Evolutionary conservation across 2,797 vertebrate species (phyloP), one percentile per base, ranked within the genome.

Genomic region (Pseudotriccus pelzelni): DNA sequence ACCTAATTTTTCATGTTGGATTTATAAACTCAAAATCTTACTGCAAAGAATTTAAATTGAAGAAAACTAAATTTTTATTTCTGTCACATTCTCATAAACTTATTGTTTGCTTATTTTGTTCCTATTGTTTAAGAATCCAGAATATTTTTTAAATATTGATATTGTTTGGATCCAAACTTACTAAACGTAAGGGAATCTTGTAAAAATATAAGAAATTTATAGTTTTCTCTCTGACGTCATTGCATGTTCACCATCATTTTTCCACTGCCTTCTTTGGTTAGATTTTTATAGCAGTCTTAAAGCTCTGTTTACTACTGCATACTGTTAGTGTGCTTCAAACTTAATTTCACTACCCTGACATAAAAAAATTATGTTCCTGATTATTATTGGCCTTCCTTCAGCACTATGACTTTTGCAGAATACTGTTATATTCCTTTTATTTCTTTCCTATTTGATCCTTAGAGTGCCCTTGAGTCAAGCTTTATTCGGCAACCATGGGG

Each of bases 401-500:
- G 46, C 60, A 30, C 82, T 78, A 59, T 63, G 59, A 56, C n/a
- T 93, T 72, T 39, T 68, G 53, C 67, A 76, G 81, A 73, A 68
- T 49, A 43, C 8, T 55, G 41, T 44, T 86, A 18, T 30, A 49
- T 77, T 92, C 55, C 49, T 90, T 95, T 89, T 82, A 37, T 74
- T 95, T 87, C 39, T 89, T 88, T 73, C 74, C n/a, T 90, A 89
- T 92, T 92, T 92, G 74, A 95, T 93, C 86, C 56, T 74, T 92
- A 63, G 52, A 79, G 50, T 87, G 70, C 92, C 93, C 84, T 84
- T 90, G 84, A 92, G 88, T 94, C 94, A 96, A 62, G 90, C 90
- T 97, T 95, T 94, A 87, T 95, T 94, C 81, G 4, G 68, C 58
- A 89, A 0, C 84, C 62, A n/a, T 44, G 58, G 85, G 83, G 86